Conservation (phyloP, 2,113 vertebrate species). For the Gambusia holbrooki region DNA sequence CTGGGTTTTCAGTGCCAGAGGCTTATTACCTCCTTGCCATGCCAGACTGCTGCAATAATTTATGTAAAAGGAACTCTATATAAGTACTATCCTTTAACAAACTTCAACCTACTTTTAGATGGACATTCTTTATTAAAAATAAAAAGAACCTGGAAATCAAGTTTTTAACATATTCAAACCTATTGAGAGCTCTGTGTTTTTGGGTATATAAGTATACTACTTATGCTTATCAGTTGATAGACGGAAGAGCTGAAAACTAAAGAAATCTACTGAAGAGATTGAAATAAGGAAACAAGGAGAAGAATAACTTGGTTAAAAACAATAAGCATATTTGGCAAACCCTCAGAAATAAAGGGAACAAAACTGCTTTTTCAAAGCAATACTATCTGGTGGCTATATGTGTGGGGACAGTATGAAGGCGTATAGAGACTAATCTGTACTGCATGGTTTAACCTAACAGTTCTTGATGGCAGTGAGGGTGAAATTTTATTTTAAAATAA, state of each 20-base stretch:
- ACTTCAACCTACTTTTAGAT: too few relatives aligned
- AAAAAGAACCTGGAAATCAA: too few relatives aligned
- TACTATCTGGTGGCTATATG: too few relatives aligned
- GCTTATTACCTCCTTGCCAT: neutral
- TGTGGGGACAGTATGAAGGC: too few relatives aligned
- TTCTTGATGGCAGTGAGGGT: too few relatives aligned
- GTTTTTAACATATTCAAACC: too few relatives aligned
- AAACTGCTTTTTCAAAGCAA: neutral
- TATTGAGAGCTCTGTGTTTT: too few relatives aligned
- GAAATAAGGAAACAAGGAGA: neutral
- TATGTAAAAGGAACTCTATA: neutral
- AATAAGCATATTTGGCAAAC: neutral
- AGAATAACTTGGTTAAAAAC: neutral
- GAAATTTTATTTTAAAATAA: too few relatives aligned
- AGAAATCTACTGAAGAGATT: neutral
- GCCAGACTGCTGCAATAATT: neutral
- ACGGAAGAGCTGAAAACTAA: neutral
- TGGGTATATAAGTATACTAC: neutral
- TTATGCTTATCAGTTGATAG: neutral
- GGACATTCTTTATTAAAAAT: too few relatives aligned
- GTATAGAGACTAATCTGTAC: too few relatives aligned
- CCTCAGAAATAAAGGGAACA: too few relatives aligned
- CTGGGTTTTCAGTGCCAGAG: neutral
- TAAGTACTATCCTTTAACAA: neutral
- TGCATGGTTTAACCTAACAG: too few relatives aligned